Evolutionary conservation across 2,113 vertebrate species (phyloP).

Genomic region (Onychorhynchus coronatus): DNA sequence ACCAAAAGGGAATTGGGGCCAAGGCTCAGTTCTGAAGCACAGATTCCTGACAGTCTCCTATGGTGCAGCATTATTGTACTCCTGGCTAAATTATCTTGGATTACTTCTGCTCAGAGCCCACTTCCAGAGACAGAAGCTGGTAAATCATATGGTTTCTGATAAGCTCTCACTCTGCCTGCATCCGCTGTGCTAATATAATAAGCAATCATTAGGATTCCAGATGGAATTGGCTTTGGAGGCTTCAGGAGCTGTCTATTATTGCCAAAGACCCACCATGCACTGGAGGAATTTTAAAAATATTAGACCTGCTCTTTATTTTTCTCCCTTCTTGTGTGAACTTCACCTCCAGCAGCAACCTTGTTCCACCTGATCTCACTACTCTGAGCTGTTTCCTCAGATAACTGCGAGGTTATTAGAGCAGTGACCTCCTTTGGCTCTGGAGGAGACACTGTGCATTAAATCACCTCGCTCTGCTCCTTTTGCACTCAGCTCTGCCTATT

Average conservation of each 20-base stretch:
- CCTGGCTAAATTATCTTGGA: constrained; percentile 35
- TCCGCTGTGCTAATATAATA: constrained; percentile 19
- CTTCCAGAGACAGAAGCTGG: constrained; percentile 16
- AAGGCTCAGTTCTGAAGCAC: not conserved
- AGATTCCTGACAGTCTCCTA: not conserved
- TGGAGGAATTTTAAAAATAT: not conserved
- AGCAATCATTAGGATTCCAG: constrained; percentile 38
- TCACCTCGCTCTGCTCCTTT: not conserved
- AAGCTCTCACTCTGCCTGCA: not conserved
- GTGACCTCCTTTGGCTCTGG: not conserved
- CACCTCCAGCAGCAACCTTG: not conserved
- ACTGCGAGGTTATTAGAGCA: not conserved
- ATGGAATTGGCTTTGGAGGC: constrained; percentile 23
- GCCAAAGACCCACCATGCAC: not conserved
- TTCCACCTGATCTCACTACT: not conserved
- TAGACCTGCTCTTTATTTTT: not conserved
- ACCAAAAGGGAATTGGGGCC: not conserved
- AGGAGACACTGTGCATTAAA: not conserved
- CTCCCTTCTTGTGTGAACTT: not conserved
- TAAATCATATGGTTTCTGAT: constrained; percentile 15
- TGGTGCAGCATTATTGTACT: not conserved
- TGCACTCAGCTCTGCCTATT: not conserved
- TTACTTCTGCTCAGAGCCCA: constrained; percentile 15
- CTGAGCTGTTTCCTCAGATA: not conserved
- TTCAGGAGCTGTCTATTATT: not conserved